These are phyloP conservation scores for Coracopsis vasa DNA, from an alignment of 2,113 vertebrate species.

Conservation along the genomic window DNA sequence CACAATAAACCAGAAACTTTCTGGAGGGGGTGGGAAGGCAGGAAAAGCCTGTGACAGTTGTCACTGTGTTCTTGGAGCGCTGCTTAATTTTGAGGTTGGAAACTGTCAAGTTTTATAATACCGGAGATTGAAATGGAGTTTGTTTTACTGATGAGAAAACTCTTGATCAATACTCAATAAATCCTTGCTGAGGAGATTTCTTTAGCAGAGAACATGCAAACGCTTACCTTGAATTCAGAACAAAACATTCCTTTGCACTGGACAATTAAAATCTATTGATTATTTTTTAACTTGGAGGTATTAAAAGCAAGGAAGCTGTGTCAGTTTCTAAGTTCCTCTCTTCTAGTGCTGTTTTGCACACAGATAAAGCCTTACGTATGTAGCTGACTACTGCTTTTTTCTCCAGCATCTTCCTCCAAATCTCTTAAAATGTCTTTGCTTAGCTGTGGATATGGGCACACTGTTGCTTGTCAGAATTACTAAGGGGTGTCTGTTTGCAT, in stretches of 20 bases:
- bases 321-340: neutral
- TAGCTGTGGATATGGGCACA: neutral
- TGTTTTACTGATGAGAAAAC: neutral
- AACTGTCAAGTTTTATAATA: neutral
- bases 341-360: neutral
- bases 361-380: neutral
- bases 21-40: neutral
- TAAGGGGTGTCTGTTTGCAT: neutral
- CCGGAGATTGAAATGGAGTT: neutral
- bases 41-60: too few relatives aligned
- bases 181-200: neutral
- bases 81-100: neutral
- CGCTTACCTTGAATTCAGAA: neutral
- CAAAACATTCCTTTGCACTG: neutral
- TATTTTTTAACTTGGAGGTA: neutral
- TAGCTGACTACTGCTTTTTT: neutral
- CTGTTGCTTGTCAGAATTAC: neutral
- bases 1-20: neutral
- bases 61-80: neutral
- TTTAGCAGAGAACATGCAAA: neutral
- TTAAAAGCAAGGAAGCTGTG: conserved; percentile 20
- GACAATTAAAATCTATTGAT: conserved; percentile 41
- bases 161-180: neutral
- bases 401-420: neutral
- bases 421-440: neutral